Base-by-base conservation (phyloP, 2,797 vertebrate genomes). In the Caiman crocodilus region DNA sequence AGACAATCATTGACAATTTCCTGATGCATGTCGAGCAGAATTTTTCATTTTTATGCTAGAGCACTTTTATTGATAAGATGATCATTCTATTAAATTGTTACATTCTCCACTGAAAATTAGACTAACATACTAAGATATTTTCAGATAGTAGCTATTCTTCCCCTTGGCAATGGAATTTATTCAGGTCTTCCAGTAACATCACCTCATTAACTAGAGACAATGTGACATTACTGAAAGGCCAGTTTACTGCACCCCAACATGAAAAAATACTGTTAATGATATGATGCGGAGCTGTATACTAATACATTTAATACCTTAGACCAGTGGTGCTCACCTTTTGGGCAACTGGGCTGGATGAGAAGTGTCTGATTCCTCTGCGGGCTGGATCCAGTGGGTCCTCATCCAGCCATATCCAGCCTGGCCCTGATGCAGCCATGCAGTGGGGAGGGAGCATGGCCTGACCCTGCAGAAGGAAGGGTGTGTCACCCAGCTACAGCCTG, bases 301-400 rank as follows among this genome's bases (percentile, higher is more conserved):
- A 90, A 90, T 78, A 82, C 26, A 64, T 74, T 35, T 83, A 82
- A 84, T 9, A 88, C 79, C 93, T 91, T 76, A 90, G 17, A 42
- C 74, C 85, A 63, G 58, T 82, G 21, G 64, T 90, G 75, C 61
- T 67, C 92, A 93, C 2, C 17, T 73, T 92, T 93, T 60, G 61
- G 42, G 60, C 14, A 58, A 80, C 8, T 55, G 50, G 42, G 42
- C 42, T 50, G 10, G 42, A 50, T 50, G 42, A 50, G 9, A 50
- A 50, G 42, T 50, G 42, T 10, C 42, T 50, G 42, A 50, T 50
- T 50, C 42, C 42, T 50, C 42, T 50, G 42, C 42, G 10, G 42
- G 42, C 10, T 50, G 42, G 42, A 50, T 50, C 42, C 42, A 50
- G 42, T 50, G 42, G 42, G 42, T 9, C 42, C 42, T 10, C 42